A percentile compares a stretch with the other conserved stretches of the same genome.
phyloP scores from a whole-genome alignment of 2,113 vertebrate species.

The Bambusicola thoracicus region DNA sequence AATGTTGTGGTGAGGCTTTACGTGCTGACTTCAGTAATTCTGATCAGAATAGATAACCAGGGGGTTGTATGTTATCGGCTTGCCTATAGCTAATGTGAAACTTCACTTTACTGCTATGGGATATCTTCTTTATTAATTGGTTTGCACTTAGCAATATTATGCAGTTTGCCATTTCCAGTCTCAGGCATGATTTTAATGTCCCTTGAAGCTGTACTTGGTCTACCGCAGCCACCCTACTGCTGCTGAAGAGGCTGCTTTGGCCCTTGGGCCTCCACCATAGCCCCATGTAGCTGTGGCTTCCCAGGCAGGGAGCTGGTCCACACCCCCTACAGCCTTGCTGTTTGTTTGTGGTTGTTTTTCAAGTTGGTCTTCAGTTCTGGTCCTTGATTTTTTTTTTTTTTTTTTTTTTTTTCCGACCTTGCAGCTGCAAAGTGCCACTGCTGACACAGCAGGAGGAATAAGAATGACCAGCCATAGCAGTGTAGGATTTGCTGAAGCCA shows the following conservation, averaged over 20 bases:
- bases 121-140: not conserved
- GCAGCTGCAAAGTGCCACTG: not conserved
- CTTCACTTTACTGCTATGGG: accelerated
- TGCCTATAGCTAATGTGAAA: not conserved
- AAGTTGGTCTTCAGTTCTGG: not conserved
- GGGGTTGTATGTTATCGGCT: not conserved
- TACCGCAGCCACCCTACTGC: not conserved
- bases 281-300: too few species aligned
- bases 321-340: not conserved
- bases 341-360: not conserved
- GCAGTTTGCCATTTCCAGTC: not conserved
- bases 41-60: not conserved
- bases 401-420: not conserved
- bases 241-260: not conserved
- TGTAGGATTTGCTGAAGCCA: not conserved
- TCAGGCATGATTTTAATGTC: accelerated
- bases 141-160: not conserved
- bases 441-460: not conserved
- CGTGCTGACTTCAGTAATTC: too few species aligned
- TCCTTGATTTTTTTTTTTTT: not conserved
- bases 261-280: too few species aligned
- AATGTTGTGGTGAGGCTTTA: not conserved
- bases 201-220: not conserved
- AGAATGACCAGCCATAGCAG: accelerated
- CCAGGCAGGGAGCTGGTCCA: not conserved